Evolutionary conservation across 2,888 invertebrate genomes (phyloP).

Genomic region (Eucera pruinosa): DNA sequence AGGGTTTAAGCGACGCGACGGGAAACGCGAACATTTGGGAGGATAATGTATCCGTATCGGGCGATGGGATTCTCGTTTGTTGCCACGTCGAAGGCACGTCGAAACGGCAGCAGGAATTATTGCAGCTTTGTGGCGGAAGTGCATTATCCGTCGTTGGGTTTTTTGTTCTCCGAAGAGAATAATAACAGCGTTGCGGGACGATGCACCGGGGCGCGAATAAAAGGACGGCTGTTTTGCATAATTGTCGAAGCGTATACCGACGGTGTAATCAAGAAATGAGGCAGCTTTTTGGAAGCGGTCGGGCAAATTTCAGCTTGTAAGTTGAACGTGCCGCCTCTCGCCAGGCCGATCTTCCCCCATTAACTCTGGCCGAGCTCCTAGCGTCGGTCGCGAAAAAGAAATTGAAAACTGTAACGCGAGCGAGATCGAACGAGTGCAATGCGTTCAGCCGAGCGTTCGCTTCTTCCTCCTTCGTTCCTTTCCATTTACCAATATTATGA

Average conservation of each 20-base stretch:
- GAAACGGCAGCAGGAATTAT: conserved; percentile 27
- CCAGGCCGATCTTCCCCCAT: conserved; percentile 52
- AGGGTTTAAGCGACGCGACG: background rate
- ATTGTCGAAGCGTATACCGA: conserved; percentile 68
- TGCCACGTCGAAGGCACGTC: background rate
- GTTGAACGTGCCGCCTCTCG: conserved; percentile 56
- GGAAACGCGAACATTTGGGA: conserved; percentile 1
- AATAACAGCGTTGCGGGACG: conserved; percentile 67
- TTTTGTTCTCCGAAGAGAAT: conserved; percentile 62
- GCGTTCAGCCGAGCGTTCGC: background rate
- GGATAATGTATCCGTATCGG: background rate
- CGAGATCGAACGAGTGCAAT: background rate
- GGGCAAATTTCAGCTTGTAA: conserved; percentile 68
- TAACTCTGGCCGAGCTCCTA: conserved; percentile 30
- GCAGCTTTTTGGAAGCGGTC: conserved; percentile 66
- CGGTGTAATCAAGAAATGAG: conserved; percentile 73
- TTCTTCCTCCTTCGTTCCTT: background rate
- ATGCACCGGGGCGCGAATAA: conserved; percentile 69
- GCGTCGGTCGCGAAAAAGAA: conserved; percentile 30
- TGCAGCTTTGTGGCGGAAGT: conserved; percentile 55
- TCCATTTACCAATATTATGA: conserved; percentile 53
- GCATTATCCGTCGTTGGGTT: conserved; percentile 52
- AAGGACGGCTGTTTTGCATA: conserved; percentile 73
- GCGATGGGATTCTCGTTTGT: conserved; percentile 24
- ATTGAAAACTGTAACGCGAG: conserved; percentile 41